A percentile compares a stretch with the other conserved stretches of the same genome.
Evolutionary conservation across 2,888 invertebrate genomes (phyloP).

Genomic region (Drosophila greeni): DNA sequence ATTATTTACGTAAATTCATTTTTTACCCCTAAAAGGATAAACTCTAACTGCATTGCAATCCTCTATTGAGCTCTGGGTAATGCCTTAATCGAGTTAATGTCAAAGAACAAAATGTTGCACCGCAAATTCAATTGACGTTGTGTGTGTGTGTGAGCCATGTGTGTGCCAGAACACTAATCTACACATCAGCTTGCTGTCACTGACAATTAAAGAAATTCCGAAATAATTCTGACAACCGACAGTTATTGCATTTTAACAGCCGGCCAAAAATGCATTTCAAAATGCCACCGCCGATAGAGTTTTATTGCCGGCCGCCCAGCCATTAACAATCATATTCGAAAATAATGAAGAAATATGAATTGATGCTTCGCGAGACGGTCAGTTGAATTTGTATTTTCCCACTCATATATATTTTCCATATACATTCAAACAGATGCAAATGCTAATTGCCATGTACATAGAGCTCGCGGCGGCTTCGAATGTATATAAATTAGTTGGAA

Average conservation of each 20-base stretch:
- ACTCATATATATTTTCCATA: slow-evolving; percentile 27
- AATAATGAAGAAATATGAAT: slow-evolving; percentile 41
- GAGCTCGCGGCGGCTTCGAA: not conserved
- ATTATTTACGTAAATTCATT: too few species aligned
- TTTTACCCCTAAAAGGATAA: not conserved
- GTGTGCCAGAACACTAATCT: slow-evolving; percentile 21
- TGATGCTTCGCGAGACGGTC: slow-evolving; percentile 4
- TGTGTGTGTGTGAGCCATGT: not conserved
- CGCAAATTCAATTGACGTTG: slow-evolving; percentile 18
- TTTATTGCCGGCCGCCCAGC: too few species aligned
- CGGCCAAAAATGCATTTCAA: slow-evolving; percentile 8
- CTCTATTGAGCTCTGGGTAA: not conserved
- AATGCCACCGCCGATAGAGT: slow-evolving; percentile 21
- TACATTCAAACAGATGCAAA: slow-evolving; percentile 24
- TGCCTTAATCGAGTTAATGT: slow-evolving; percentile 18
- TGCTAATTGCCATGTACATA: slow-evolving; percentile 14
- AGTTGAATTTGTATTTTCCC: slow-evolving; percentile 10
- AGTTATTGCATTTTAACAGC: slow-evolving; percentile 19
- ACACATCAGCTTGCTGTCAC: slow-evolving; percentile 20
- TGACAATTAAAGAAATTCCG: slow-evolving; percentile 27
- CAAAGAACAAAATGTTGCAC: slow-evolving; percentile 12
- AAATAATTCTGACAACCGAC: slow-evolving; percentile 13
- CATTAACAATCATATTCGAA: slow-evolving; percentile 29
- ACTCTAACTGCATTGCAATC: not conserved
- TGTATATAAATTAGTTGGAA: slow-evolving; percentile 24